Conservation (phyloP, 2,888 invertebrate species). For the Tenthredo distinguenda region DNA sequence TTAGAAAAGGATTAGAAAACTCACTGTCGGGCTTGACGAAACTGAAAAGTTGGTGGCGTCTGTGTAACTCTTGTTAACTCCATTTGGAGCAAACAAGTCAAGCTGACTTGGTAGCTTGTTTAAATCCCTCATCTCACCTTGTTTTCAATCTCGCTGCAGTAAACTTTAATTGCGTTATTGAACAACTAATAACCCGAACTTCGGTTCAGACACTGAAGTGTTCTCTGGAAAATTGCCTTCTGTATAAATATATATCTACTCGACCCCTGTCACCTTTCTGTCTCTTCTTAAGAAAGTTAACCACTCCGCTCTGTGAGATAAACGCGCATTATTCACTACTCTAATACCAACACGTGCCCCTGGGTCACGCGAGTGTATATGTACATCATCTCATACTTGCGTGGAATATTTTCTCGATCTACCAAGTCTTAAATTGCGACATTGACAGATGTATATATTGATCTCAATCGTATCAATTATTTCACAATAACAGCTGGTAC, state of each 20-base stretch:
- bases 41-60: conserved; percentile 9
- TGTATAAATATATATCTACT: neutral
- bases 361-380: neutral
- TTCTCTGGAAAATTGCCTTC: conserved; percentile 30
- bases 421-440: neutral
- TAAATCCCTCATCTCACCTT: conserved; percentile 52
- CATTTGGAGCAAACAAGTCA: conserved; percentile 44
- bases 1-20: conserved; percentile 27
- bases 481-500: neutral
- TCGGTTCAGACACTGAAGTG: conserved; percentile 21
- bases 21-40: conserved; percentile 37
- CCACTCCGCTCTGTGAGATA: neutral
- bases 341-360: neutral
- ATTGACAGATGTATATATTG: neutral
- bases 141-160: conserved; percentile 35
- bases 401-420: neutral
- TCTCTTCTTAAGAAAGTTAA: conserved; percentile 11
- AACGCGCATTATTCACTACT: neutral
- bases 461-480: neutral
- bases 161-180: conserved; percentile 47
- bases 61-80: conserved; percentile 45
- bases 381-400: neutral
- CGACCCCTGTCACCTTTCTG: conserved; percentile 31
- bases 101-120: conserved; percentile 46
- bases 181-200: conserved; percentile 42